Evolutionary conservation across 92 coral and sea anemone genomes (phyloP), one percentile per base, ranked within the genome.

Genomic region (Epizoanthus stellaris): DNA sequence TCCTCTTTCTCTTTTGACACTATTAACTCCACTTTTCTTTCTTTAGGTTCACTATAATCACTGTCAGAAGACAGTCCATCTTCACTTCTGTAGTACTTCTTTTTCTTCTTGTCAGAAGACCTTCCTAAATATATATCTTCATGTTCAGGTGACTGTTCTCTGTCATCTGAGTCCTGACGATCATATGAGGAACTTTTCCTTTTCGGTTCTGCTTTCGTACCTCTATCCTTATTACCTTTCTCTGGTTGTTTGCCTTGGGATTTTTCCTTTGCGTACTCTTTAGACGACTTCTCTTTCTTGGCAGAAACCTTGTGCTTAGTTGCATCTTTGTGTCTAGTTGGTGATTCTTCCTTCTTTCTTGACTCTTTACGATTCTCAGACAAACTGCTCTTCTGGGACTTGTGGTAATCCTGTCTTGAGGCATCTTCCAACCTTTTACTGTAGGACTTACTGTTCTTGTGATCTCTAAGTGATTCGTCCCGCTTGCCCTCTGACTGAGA

Each of bases 301-400:
- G 19, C 21, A 6, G 83, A 45, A 63, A 40, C 65, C 3, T 79
- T 47, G 25, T 43, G 71, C 12, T 63, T 79, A 40, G 14, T 52
- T 52, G 17, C 20, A 6, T 20, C 45, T 63, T 79, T 79, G 7
- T 79, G 19, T 63, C 49, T 63, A 40, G 64, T 59, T n/a, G 83
- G 72, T 8, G 59, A 38, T 43, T 40, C 65, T 5, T 79, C 72
- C 61, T 43, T 79, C 53, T 79, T 79, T 9, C 71, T 21, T 1
- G 43, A 17, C 13, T 63, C 71, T 64, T 45, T 63, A 14, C 19
- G 42, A 12, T 76, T 76, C 54, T 58, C 43, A 17, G 60, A 66
- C 10, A 67, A 76, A 38, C 68, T 76, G 57, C 68, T 59, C 36
- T 76, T 76, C 20, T 3, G 56, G 42, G 82, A 76, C 57, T 76